These are phyloP conservation scores for Notechis scutatus DNA, from an alignment of 2,113 vertebrate species.

Conservation along the genomic window DNA sequence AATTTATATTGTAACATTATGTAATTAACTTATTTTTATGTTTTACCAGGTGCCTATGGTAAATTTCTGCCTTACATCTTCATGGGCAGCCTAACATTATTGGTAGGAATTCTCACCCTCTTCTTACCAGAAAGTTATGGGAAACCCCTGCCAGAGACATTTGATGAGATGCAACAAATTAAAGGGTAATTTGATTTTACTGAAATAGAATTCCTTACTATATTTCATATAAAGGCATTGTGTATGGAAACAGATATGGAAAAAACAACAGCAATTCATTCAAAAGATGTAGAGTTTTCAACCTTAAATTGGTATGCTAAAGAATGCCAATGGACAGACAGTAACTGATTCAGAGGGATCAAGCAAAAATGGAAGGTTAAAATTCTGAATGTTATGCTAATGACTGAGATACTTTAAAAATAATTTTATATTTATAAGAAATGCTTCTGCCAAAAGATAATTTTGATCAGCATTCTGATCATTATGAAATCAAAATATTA, in stretches of 20 bases:
- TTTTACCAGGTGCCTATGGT: constrained; percentile 73
- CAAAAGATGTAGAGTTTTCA: not conserved
- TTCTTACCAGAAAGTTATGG: constrained; percentile 79
- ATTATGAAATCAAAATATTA: not conserved
- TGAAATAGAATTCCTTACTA: not conserved
- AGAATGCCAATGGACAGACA: not conserved
- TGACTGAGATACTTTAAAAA: not conserved
- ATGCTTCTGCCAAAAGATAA: not conserved
- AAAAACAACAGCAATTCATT: not conserved
- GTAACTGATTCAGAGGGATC: not conserved
- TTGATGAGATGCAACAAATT: constrained; percentile 79
- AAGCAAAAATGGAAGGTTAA: not conserved
- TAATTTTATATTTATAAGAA: not conserved
- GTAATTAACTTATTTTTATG: not conserved
- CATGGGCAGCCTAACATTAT: constrained; percentile 81
- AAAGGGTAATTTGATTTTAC: constrained; percentile 71
- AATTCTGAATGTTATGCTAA: not conserved
- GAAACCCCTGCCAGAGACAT: constrained; percentile 76
- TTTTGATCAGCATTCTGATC: not conserved
- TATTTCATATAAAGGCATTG: not conserved
- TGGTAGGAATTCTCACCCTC: constrained; percentile 74
- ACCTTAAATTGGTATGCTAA: not conserved
- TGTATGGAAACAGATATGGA: not conserved
- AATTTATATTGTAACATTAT: accelerated
- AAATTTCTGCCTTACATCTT: constrained; percentile 79